Conservation (phyloP, 1,140 invertebrate genomes). For the Adelges cooleyi region DNA sequence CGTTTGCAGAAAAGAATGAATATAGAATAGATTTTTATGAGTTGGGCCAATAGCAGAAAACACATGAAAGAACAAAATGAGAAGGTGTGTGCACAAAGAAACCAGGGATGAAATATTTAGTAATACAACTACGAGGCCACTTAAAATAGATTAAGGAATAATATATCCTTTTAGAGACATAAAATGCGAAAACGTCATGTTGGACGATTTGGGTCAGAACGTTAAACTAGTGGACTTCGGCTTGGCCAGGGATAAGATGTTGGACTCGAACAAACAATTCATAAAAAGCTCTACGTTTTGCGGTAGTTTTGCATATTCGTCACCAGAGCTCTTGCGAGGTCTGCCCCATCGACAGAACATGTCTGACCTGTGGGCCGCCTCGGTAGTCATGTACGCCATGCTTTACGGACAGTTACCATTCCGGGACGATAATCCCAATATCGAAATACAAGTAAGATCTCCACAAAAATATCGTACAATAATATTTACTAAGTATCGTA, state of each 20-base stretch:
- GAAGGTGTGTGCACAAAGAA: too few species aligned
- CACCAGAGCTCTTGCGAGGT: conserved; percentile 64
- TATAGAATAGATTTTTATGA: too few species aligned
- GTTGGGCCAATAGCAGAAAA: too few species aligned
- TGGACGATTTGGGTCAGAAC: conserved; percentile 55
- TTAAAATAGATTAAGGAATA: too few species aligned
- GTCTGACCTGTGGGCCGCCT: conserved; percentile 70
- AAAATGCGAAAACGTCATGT: conserved; percentile 75
- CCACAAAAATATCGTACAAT: too few species aligned
- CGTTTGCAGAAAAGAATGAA: too few species aligned
- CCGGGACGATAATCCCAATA: conserved; percentile 54
- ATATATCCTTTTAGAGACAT: conserved; percentile 60
- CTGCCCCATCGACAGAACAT: conserved; percentile 59
- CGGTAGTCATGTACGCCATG: conserved; percentile 67
- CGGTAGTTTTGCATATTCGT: conserved; percentile 68
- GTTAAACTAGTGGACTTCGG: conserved; percentile 83
- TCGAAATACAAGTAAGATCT: too few species aligned
- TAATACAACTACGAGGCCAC: too few species aligned
- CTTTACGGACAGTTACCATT: conserved; percentile 68
- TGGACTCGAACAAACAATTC: conserved; percentile 39
- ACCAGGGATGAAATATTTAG: too few species aligned
- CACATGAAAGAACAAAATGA: too few species aligned
- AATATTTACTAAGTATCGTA: too few species aligned
- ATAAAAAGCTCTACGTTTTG: conserved; percentile 61
- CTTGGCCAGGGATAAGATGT: conserved; percentile 59